phyloP scores from a whole-genome alignment of 2,797 vertebrate species.

The Manis crassicaudata region DNA sequence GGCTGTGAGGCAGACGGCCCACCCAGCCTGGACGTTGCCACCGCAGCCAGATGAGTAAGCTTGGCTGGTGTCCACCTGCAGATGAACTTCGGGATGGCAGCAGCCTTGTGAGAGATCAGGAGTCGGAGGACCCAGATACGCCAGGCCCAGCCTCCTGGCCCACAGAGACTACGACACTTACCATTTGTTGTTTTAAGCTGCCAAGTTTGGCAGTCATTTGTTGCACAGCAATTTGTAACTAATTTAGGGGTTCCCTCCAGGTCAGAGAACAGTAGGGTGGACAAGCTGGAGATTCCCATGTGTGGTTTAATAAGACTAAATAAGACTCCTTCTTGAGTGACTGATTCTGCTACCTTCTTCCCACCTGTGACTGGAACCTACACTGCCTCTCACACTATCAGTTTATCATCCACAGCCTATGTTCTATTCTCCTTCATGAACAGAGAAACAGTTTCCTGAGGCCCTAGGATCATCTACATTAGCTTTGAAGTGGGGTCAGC shows the following conservation, averaged over 20 bases:
- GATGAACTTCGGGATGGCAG: not conserved
- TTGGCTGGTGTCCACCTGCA: not conserved
- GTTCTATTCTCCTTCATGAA: not conserved
- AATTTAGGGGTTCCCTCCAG: not conserved
- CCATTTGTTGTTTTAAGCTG: not conserved
- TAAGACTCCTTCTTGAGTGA: not conserved
- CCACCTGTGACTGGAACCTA: not conserved
- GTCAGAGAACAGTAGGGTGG: not conserved
- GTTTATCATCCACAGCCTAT: not conserved
- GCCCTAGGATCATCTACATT: not conserved
- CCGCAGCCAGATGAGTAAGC: not conserved
- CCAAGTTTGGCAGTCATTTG: not conserved
- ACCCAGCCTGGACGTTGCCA: not conserved
- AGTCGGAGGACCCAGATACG: not conserved
- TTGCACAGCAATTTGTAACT: not conserved
- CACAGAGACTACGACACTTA: not conserved
- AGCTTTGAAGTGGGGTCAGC: not conserved
- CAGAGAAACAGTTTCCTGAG: not conserved
- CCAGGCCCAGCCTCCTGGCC: not conserved
- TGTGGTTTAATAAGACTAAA: not conserved
- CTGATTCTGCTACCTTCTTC: not conserved
- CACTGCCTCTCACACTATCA: not conserved
- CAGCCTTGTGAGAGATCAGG: not conserved
- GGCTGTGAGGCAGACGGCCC: not conserved
- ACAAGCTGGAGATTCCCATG: not conserved